A percentile compares a stretch with the other conserved stretches of the same genome.
These are phyloP conservation scores for Arctia plantaginis DNA, from an alignment of 2,888 invertebrate genomes.

Conservation along the genomic window DNA sequence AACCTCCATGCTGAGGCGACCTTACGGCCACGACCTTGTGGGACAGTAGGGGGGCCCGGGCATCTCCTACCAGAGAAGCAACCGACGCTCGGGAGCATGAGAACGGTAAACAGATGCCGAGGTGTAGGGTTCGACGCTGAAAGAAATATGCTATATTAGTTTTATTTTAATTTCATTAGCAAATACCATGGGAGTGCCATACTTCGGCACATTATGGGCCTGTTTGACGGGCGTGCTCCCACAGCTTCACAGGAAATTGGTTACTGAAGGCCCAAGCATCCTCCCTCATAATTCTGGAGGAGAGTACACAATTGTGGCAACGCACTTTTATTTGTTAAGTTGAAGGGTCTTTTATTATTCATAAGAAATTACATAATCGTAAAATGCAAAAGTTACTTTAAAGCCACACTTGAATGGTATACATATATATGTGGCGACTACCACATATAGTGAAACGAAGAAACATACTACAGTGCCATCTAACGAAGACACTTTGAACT, in stretches of 20 bases:
- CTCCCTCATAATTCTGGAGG: too few species aligned
- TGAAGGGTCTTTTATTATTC: too few species aligned
- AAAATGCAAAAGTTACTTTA: too few species aligned
- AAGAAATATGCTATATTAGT: not conserved
- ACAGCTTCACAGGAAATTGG: not conserved
- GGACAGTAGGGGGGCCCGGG: slow-evolving; percentile 82
- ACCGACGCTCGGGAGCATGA: slow-evolving; percentile 89
- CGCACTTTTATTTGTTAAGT: too few species aligned
- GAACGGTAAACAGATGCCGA: slow-evolving; percentile 92
- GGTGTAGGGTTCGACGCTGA: slow-evolving; percentile 90
- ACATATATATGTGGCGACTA: too few species aligned
- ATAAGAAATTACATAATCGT: too few species aligned
- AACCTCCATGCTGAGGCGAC: slow-evolving; percentile 89
- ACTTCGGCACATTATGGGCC: not conserved
- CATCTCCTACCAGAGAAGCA: slow-evolving; percentile 84
- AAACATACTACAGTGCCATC: too few species aligned
- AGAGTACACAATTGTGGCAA: too few species aligned
- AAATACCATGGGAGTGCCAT: not conserved
- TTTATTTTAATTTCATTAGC: not conserved
- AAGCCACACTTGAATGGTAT: too few species aligned
- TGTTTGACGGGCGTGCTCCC: not conserved
- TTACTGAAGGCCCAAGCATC: too few species aligned
- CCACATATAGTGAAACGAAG: too few species aligned
- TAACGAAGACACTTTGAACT: too few species aligned
- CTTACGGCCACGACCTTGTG: slow-evolving; percentile 89